A percentile compares a stretch with the other conserved stretches of the same genome.
Conservation (phyloP, 2,797 vertebrate genomes). For the Typhlichthys subterraneus region DNA sequence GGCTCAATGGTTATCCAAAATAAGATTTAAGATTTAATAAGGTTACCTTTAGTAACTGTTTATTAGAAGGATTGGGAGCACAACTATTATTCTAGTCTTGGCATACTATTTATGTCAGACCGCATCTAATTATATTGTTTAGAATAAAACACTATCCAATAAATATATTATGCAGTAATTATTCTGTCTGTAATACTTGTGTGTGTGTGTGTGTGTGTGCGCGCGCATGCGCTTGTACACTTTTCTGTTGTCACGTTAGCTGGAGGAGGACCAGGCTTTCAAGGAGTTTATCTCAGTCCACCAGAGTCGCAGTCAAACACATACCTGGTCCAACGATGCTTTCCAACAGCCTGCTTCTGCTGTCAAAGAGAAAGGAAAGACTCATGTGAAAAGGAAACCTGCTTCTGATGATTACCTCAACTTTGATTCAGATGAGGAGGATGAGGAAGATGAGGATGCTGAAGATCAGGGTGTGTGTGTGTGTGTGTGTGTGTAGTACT, state of each 20-base stretch:
- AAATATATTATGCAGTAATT: too few relatives aligned
- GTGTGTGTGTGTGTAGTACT: not conserved
- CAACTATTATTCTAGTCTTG: too few relatives aligned
- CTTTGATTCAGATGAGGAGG: constrained; percentile 90
- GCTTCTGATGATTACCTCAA: constrained; percentile 88
- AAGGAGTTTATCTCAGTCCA: constrained; percentile 92
- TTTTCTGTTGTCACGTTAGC: constrained; percentile 64
- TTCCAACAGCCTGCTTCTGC: constrained; percentile 45
- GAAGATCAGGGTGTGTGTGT: constrained; percentile 46
- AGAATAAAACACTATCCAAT: too few relatives aligned
- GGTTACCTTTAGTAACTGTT: too few relatives aligned
- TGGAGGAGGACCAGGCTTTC: constrained; percentile 85
- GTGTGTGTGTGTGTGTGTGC: too few relatives aligned
- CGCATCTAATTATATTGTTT: too few relatives aligned
- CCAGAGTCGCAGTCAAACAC: constrained; percentile 85
- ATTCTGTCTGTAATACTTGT: too few relatives aligned
- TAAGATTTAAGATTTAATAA: too few relatives aligned
- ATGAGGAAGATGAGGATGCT: constrained; percentile 52
- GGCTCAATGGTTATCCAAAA: too few relatives aligned
- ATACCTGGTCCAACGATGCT: constrained; percentile 90
- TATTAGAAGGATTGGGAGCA: too few relatives aligned
- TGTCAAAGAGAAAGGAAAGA: constrained; percentile 34
- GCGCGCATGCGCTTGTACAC: not conserved
- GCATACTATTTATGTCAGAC: too few relatives aligned
- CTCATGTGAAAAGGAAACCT: constrained; percentile 56